Conservation (phyloP, 2,113 vertebrate species). For the Cryptotis parvus region DNA sequence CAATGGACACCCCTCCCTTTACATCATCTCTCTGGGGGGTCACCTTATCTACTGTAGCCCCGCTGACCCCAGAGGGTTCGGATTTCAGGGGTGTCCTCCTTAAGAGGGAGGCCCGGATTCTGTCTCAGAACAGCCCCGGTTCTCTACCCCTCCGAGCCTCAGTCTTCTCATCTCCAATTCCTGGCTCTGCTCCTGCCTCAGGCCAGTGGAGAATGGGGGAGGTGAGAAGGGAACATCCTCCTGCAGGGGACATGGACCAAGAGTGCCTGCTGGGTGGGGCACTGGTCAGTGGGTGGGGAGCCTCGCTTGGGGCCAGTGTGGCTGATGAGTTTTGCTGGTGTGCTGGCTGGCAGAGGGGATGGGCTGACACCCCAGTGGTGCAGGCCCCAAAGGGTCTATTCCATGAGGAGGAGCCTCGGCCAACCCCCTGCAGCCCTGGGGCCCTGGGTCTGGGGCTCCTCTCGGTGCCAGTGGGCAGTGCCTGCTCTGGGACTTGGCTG, state of each 20-base stretch:
- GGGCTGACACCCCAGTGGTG: not conserved
- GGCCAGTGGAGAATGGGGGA: not conserved
- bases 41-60: not conserved
- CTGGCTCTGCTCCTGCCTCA: not conserved
- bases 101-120: not conserved
- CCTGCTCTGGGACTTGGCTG: slow-evolving; percentile 1
- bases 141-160: not conserved
- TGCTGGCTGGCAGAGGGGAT: not conserved
- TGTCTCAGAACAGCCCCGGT: not conserved
- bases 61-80: not conserved
- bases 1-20: not conserved
- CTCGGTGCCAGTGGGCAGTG: not conserved
- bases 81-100: not conserved
- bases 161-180: not conserved
- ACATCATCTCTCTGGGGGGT: not conserved
- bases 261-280: too few species aligned
- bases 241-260: too few species aligned
- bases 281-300: too few species aligned
- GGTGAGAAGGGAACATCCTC: not conserved
- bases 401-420: not conserved
- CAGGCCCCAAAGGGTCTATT: fast-evolving
- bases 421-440: not conserved
- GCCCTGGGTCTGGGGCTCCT: not conserved
- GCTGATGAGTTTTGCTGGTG: not conserved
- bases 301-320: too few species aligned